Evolutionary conservation across 2,888 invertebrate genomes (phyloP).

Genomic region (Halictus ligatus): DNA sequence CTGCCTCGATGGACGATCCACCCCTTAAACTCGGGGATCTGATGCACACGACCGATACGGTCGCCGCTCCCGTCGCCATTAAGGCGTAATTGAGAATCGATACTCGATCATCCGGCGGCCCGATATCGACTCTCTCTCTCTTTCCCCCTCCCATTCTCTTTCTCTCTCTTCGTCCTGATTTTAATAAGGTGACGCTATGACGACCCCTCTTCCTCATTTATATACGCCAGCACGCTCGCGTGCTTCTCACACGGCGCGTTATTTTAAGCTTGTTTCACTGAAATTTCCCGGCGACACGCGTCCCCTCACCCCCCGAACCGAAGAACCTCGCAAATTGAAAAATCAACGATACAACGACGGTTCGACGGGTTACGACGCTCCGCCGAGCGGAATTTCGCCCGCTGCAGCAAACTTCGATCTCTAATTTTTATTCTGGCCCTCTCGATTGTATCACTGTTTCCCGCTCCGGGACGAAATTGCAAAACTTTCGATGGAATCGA

Average conservation of each 20-base stretch:
- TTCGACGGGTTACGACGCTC: background rate
- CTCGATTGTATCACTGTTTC: background rate
- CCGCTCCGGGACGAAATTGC: background rate
- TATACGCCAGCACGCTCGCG: conserved; percentile 52
- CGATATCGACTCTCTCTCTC: conserved; percentile 56
- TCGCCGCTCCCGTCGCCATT: conserved; percentile 62
- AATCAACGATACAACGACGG: conserved; percentile 42
- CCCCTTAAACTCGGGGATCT: conserved; percentile 57
- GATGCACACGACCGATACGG: conserved; percentile 67
- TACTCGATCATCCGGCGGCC: conserved; percentile 65
- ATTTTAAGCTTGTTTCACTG: conserved; percentile 61
- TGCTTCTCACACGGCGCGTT: conserved; percentile 46
- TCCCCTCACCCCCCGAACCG: background rate
- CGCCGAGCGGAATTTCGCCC: background rate
- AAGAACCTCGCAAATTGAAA: conserved; percentile 46
- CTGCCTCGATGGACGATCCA: conserved; percentile 55
- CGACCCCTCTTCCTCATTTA: conserved; percentile 62
- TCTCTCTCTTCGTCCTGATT: conserved; percentile 48
- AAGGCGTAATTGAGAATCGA: conserved; percentile 76
- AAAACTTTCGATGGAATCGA: background rate
- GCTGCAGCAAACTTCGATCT: background rate
- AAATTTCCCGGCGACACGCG: conserved; percentile 51
- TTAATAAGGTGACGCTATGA: conserved; percentile 67
- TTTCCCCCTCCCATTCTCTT: background rate
- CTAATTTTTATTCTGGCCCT: background rate